Evolutionary conservation across 2,888 invertebrate species (phyloP).

Genomic region (Eupithecia subfuscata): DNA sequence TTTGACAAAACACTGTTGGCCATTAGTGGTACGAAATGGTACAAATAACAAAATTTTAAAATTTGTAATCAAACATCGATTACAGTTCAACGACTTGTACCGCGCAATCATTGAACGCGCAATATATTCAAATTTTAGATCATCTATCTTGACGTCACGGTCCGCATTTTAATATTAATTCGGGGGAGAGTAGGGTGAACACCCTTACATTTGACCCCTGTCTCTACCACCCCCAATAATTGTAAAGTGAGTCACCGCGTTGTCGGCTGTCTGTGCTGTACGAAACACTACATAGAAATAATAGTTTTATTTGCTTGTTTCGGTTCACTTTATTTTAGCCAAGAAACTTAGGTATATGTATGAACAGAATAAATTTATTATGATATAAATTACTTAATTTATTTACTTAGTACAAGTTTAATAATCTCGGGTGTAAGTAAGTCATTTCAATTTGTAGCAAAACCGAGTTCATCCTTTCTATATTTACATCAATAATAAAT

Average conservation of each 20-base stretch:
- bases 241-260: constrained; percentile 63
- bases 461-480: neutral
- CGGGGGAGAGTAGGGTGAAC: constrained; percentile 49
- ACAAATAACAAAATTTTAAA: too few species aligned
- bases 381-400: too few species aligned
- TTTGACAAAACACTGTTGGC: too few species aligned
- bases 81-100: constrained; percentile 6
- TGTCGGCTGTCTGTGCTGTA: constrained; percentile 22
- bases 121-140: constrained; percentile 62
- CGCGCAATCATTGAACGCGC: constrained; percentile 43
- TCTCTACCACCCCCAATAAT: constrained; percentile 59
- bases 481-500: neutral
- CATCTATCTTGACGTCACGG: constrained; percentile 62
- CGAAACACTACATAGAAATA: constrained; percentile 32
- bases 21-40: too few species aligned
- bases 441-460: neutral
- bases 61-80: constrained; percentile 15
- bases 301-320: constrained; percentile 34
- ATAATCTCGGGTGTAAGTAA: neutral
- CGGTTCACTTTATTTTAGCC: constrained; percentile 9
- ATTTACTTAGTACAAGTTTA: too few species aligned
- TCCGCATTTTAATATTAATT: constrained; percentile 71
- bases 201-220: constrained; percentile 57
- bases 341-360: neutral
- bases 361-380: too few species aligned